Conservation (phyloP, 2,797 vertebrate species). For the Buceros bicornis region DNA sequence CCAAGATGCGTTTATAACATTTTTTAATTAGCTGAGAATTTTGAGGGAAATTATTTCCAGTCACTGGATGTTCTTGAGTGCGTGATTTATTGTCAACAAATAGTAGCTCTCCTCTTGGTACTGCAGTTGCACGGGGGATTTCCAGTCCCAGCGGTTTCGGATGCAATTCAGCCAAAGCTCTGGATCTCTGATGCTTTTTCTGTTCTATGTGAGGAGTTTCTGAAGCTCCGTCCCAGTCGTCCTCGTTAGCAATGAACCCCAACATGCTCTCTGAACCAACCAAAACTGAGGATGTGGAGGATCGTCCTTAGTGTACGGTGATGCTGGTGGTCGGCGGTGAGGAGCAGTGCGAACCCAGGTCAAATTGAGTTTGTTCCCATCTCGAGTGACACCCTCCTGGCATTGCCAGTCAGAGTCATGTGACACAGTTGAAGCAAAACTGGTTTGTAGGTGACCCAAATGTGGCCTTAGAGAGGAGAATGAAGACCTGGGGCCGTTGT, state of each 20-base stretch:
- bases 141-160: not conserved
- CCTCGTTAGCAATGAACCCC: not conserved
- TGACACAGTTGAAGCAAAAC: not conserved
- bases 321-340: not conserved
- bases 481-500: not conserved
- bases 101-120: not conserved
- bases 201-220: not conserved
- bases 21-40: slow-evolving; percentile 8
- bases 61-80: not conserved
- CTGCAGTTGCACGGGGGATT: not conserved
- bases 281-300: accelerated
- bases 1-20: not conserved
- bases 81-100: slow-evolving; percentile 20
- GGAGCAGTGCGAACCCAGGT: accelerated
- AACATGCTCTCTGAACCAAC: accelerated
- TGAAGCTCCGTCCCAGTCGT: not conserved
- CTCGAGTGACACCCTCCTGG: not conserved
- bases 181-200: not conserved
- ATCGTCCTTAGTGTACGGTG: accelerated
- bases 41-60: not conserved
- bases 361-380: accelerated
- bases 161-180: not conserved
- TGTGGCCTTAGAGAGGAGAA: accelerated
- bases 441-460: not conserved
- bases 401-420: accelerated